Conservation (phyloP, 2,888 invertebrate genomes). For the Linnaemya vulpina region DNA sequence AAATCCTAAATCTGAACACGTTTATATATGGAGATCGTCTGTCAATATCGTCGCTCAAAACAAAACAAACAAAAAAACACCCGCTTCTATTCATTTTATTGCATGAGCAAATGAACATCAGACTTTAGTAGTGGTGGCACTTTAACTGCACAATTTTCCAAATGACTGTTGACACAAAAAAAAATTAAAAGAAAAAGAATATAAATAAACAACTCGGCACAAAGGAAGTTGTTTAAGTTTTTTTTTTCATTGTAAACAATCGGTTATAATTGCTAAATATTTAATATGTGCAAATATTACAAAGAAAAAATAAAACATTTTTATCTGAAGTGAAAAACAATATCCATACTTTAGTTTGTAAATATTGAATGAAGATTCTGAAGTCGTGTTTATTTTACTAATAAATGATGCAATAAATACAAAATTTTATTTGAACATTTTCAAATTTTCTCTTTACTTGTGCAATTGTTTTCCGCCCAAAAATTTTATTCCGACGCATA, state of each 20-base stretch:
- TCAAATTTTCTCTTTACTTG: no score
- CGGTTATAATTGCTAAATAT: slow-evolving; percentile 47
- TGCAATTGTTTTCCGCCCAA: no score
- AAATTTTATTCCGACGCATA: no score
- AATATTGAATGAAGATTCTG: slow-evolving; percentile 5
- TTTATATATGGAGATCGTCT: no score
- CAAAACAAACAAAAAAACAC: background rate
- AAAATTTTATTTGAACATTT: no score
- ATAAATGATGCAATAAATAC: no score
- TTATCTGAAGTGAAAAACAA: slow-evolving; percentile 17
- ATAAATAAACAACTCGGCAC: slow-evolving; percentile 25
- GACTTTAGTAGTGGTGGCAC: slow-evolving; percentile 32
- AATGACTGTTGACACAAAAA: slow-evolving; percentile 49
- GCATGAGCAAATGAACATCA: slow-evolving; percentile 41
- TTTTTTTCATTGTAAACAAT: slow-evolving; percentile 31
- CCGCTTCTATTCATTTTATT: slow-evolving; percentile 9
- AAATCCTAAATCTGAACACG: no score
- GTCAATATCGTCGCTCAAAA: no score
- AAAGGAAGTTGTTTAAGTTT: slow-evolving; percentile 49
- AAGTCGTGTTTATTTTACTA: background rate
- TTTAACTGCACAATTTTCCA: slow-evolving; percentile 40
- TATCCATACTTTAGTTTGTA: slow-evolving; percentile 14
- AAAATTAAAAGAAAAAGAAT: background rate
- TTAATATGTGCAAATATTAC: slow-evolving; percentile 43
- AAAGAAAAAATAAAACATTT: background rate